Conservation (phyloP, 2,888 invertebrate species). For the Nemotelus nigrinus region DNA sequence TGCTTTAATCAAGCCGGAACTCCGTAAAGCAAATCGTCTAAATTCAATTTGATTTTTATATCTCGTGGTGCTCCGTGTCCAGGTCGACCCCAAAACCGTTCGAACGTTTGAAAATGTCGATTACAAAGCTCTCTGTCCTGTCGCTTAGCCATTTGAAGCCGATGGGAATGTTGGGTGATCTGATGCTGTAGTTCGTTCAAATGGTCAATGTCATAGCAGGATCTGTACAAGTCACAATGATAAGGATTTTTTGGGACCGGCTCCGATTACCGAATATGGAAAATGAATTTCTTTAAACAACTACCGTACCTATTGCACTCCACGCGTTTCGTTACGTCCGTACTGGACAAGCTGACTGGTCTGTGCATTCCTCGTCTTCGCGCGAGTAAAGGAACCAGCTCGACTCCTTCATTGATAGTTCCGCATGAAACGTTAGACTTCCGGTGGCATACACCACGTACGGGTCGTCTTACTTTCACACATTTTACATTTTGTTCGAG, state of each 20-base stretch:
- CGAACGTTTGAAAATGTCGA: conserved; percentile 80
- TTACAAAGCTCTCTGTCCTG: conserved; percentile 73
- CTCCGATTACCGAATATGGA: conserved; percentile 61
- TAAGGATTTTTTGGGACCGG: conserved; percentile 26
- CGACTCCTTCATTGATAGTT: conserved; percentile 74
- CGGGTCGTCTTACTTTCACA: background rate
- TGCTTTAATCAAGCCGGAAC: conserved; percentile 57
- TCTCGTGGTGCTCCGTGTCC: conserved; percentile 68
- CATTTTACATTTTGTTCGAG: background rate
- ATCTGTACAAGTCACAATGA: conserved; percentile 53
- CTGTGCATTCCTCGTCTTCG: conserved; percentile 70
- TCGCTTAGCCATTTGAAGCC: conserved; percentile 58
- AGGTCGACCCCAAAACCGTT: conserved; percentile 81
- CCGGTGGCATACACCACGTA: background rate
- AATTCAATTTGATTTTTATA: conserved; percentile 62
- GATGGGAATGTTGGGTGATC: conserved; percentile 66
- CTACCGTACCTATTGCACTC: conserved; percentile 64
- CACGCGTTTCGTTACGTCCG: conserved; percentile 67
- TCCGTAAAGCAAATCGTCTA: conserved; percentile 65
- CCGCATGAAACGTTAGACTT: conserved; percentile 53
- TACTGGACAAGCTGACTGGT: conserved; percentile 68
- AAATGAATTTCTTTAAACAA: conserved; percentile 65
- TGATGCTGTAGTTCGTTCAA: conserved; percentile 68
- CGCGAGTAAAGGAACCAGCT: conserved; percentile 80
- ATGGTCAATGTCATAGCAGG: conserved; percentile 64